These are phyloP conservation scores for Falco concolor DNA, from an alignment of 2,797 vertebrate genomes.

Conservation along the genomic window DNA sequence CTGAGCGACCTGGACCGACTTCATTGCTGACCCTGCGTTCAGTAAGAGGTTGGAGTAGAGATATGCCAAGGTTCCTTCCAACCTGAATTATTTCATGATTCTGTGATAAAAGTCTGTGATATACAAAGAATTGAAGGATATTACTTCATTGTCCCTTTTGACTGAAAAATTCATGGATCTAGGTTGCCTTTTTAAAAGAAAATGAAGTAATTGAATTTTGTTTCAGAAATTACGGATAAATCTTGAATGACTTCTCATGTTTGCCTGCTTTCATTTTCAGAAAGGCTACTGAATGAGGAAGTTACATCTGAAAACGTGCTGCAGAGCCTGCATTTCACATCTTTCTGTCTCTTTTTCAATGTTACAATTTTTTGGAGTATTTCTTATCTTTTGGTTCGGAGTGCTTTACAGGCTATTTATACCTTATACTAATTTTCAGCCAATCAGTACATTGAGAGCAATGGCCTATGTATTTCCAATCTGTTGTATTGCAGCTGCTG, in stretches of 20 bases:
- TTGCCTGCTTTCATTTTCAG: neutral
- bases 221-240: neutral
- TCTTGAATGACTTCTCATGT: neutral
- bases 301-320: neutral
- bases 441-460: neutral
- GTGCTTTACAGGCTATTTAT: neutral
- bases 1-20: neutral
- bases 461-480: neutral
- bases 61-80: neutral
- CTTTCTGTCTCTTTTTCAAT: neutral
- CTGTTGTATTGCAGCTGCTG: neutral
- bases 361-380: neutral
- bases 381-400: neutral
- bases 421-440: neutral
- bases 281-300: neutral
- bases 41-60: too few relatives aligned
- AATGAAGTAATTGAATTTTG: neutral
- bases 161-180: neutral
- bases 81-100: neutral
- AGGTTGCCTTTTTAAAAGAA: neutral
- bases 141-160: neutral
- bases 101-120: neutral
- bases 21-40: neutral
- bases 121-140: neutral
- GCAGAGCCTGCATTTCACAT: neutral